Conservation (phyloP, 2,797 vertebrate species). For the Etheostoma nigrum region DNA sequence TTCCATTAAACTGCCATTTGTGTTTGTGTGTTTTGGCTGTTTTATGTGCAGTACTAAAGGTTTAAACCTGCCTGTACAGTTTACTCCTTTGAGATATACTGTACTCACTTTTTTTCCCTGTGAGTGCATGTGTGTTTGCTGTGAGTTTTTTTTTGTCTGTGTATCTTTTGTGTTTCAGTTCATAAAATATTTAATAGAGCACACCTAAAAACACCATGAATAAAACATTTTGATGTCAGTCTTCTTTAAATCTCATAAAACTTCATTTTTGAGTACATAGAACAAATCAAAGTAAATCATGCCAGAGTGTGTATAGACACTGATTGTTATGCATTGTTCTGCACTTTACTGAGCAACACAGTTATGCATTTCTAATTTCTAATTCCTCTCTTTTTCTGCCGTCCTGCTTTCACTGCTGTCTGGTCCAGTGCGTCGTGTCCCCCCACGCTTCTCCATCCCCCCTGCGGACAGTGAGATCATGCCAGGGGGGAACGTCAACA, state of each 20-base stretch:
- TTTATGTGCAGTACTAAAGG: conserved; percentile 46
- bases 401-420: conserved; percentile 7
- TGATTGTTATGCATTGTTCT: conserved; percentile 9
- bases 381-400: conserved; percentile 36
- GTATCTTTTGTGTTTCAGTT: conserved; percentile 64
- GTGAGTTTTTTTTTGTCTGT: conserved; percentile 38
- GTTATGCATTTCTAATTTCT: conserved; percentile 46
- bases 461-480: conserved; percentile 98
- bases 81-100: conserved; percentile 52
- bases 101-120: conserved; percentile 17
- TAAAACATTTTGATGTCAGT: conserved; percentile 68
- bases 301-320: background rate
- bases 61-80: conserved; percentile 52
- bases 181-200: conserved; percentile 73
- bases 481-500: conserved; percentile 98
- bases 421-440: conserved; percentile 93
- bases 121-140: conserved; percentile 63
- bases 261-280: conserved; percentile 37
- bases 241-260: conserved; percentile 56
- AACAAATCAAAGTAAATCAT: conserved; percentile 12
- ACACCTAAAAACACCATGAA: conserved; percentile 74
- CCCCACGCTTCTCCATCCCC: conserved; percentile 97
- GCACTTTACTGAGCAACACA: conserved; percentile 11
- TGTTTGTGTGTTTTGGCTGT: conserved; percentile 57
- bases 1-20: conserved; percentile 66